Percentiles rank a stretch among this genome's conserved stretches.
phyloP scores from a whole-genome alignment of 2,888 invertebrate genomes.

The Galerucella nymphaeae region DNA sequence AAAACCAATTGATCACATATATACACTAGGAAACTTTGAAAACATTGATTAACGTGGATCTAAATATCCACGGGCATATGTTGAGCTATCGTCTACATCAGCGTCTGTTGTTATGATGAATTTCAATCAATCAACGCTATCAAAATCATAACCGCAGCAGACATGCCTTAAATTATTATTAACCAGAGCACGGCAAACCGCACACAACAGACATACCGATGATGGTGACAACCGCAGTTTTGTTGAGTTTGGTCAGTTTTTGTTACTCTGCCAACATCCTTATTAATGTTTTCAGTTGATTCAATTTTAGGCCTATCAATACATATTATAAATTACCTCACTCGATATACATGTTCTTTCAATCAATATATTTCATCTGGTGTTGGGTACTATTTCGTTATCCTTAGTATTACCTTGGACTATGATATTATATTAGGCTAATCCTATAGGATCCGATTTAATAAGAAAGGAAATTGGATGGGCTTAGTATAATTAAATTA shows the following conservation, averaged over 20 bases:
- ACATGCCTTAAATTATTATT: conserved; percentile 16
- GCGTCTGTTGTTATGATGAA: conserved; percentile 25
- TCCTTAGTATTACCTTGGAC: too few relatives aligned
- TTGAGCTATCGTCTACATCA: conserved; percentile 14
- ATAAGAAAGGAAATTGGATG: too few relatives aligned
- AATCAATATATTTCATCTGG: too few relatives aligned
- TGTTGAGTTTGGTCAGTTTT: conserved; percentile 22
- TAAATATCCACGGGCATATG: conserved; percentile 4
- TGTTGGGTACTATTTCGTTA: too few relatives aligned
- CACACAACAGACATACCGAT: conserved; percentile 3
- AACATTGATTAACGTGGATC: conserved; percentile 2
- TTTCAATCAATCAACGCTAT: conserved; percentile 33
- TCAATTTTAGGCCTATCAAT: not conserved
- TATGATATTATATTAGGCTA: too few relatives aligned
- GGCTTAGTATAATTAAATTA: too few relatives aligned
- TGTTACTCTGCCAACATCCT: conserved; percentile 17
- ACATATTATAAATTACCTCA: too few relatives aligned
- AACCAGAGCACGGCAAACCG: conserved; percentile 8
- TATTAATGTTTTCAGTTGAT: conserved; percentile 13
- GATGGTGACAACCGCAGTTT: conserved; percentile 9
- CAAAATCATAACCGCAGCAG: conserved; percentile 27
- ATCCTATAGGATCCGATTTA: too few relatives aligned
- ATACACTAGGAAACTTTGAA: not conserved
- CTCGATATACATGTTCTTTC: too few relatives aligned
- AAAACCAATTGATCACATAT: conserved; percentile 6